These are phyloP conservation scores for Syngnathus scovelli DNA, from an alignment of 2,113 vertebrate species.

Conservation along the genomic window DNA sequence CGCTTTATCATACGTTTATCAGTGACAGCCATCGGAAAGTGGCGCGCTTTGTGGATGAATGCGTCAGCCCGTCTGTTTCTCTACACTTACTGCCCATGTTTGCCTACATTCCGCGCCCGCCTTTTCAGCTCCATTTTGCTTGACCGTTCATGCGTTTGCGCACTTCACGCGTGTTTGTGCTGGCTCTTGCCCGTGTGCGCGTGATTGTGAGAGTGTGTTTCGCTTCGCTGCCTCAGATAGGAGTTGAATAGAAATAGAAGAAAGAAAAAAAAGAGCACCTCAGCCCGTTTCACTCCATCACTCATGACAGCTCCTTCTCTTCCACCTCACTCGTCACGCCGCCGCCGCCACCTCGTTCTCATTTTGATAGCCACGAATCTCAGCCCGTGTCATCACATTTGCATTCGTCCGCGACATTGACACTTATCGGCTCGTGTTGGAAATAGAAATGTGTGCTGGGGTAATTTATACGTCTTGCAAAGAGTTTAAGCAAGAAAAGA, in stretches of 20 bases:
- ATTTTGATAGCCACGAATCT: conserved; percentile 57
- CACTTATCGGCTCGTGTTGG: conserved; percentile 60
- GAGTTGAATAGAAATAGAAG: conserved; percentile 46
- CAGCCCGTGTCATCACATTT: conserved; percentile 65
- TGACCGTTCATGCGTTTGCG: conserved; percentile 53
- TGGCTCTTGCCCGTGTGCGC: conserved; percentile 6
- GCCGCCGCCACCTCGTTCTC: conserved; percentile 31
- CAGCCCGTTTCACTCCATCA: conserved; percentile 64
- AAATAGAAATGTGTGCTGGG: conserved; percentile 47
- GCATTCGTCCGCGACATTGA: conserved; percentile 47
- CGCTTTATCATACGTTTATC: conserved; percentile 1
- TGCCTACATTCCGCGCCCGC: conserved; percentile 41
- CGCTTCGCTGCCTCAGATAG: conserved; percentile 59
- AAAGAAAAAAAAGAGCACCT: conserved; percentile 53
- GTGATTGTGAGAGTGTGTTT: conserved; percentile 11
- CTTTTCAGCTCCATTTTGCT: conserved; percentile 56
- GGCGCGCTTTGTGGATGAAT: conserved; percentile 18
- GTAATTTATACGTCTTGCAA: conserved; percentile 55
- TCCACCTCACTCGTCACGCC: conserved; percentile 48
- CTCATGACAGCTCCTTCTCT: conserved; percentile 64
- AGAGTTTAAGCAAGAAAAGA: conserved; percentile 15
- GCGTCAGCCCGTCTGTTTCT: conserved; percentile 23
- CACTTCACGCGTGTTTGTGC: conserved; percentile 19
- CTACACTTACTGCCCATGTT: conserved; percentile 30
- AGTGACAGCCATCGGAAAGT: conserved; percentile 9